These are phyloP conservation scores for Crotalus helleri DNA, from an alignment of 2,113 vertebrate genomes.

Conservation along the genomic window DNA sequence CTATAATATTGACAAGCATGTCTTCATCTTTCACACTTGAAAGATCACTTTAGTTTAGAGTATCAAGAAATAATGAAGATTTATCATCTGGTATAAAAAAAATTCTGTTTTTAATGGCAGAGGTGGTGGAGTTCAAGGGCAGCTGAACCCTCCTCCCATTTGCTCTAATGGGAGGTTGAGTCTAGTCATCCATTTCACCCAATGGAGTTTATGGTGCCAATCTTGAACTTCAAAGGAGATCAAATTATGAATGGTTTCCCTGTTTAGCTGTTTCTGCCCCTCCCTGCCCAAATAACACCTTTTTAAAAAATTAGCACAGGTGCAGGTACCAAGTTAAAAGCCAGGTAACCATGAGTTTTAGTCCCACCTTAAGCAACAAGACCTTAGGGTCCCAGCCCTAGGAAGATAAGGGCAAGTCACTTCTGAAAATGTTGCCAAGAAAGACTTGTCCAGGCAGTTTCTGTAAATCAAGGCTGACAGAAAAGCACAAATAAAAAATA, in stretches of 20 bases:
- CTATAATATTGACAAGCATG: neutral
- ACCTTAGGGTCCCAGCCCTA: neutral
- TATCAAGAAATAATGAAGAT: neutral
- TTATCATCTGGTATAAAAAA: neutral
- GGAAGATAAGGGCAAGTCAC: neutral
- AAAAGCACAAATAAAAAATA: neutral
- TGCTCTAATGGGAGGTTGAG: neutral
- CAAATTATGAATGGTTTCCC: neutral
- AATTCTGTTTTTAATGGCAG: neutral
- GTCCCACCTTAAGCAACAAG: neutral
- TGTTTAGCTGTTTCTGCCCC: neutral
- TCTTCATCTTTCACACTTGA: neutral
- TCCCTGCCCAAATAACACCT: neutral
- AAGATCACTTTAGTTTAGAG: neutral
- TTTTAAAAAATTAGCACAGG: neutral
- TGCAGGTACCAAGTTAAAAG: neutral
- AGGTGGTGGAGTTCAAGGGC: neutral
- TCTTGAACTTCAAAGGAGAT: neutral
- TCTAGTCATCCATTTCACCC: neutral
- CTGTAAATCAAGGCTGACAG: neutral
- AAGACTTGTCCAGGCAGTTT: neutral
- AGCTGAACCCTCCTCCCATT: neutral
- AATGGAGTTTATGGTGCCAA: neutral
- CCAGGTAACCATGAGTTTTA: neutral
- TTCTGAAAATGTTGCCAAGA: neutral